phyloP scores from a whole-genome alignment of 2,113 vertebrate genomes.

The Crocuta crocuta region DNA sequence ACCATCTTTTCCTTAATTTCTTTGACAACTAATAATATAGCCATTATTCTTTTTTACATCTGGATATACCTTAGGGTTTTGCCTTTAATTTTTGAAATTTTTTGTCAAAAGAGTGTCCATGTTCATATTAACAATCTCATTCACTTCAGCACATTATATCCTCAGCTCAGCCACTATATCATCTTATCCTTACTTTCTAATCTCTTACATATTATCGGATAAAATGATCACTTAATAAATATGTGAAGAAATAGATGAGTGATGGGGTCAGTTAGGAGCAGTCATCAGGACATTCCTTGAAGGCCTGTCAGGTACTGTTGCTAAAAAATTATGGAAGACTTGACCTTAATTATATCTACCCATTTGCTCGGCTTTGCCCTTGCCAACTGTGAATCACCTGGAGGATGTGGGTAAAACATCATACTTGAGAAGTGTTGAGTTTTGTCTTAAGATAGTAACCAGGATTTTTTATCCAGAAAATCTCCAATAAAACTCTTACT shows the following conservation, averaged over 20 bases:
- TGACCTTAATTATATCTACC: background rate
- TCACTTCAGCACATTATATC: background rate
- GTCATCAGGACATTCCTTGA: background rate
- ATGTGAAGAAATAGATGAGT: background rate
- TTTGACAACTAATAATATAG: background rate
- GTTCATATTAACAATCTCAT: background rate
- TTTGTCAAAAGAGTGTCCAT: background rate
- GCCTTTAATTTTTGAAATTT: background rate
- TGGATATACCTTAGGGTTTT: background rate
- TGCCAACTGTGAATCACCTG: background rate
- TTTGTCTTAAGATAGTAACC: background rate
- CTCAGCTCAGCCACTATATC: background rate
- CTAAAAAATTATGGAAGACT: background rate
- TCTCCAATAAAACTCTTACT: background rate
- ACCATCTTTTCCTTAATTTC: background rate
- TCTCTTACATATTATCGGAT: background rate
- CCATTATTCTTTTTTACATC: background rate
- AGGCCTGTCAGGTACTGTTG: background rate
- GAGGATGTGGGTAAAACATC: background rate
- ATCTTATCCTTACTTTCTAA: conserved; percentile 1
- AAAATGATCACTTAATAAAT: background rate
- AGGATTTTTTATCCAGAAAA: background rate
- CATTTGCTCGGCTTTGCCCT: background rate
- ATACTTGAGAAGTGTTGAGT: background rate
- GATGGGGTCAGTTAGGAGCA: background rate